A percentile compares a stretch with the other conserved stretches of the same genome.
phyloP scores from a whole-genome alignment of 2,797 vertebrate genomes.

The Amniataba percoides region DNA sequence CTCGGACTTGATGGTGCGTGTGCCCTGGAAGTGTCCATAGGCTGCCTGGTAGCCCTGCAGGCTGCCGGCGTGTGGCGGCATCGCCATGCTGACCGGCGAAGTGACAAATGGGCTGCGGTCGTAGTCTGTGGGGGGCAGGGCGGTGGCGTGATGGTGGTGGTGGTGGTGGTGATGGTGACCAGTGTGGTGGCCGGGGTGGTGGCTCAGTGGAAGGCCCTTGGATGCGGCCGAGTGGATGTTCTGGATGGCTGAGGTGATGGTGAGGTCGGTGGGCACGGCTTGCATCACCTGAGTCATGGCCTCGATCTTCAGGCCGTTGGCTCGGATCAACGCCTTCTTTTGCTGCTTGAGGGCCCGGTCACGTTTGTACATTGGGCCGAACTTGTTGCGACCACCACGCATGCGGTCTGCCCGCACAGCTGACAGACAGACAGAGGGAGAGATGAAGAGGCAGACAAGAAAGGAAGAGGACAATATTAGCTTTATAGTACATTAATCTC shows the following conservation, averaged over 20 bases:
- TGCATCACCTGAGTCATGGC: slow-evolving; percentile 99
- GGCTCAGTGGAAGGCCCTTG: slow-evolving; percentile 97
- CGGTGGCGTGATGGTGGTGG: slow-evolving; percentile 89
- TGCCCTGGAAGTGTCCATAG: slow-evolving; percentile 95
- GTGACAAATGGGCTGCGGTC: slow-evolving; percentile 98
- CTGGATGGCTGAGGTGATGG: slow-evolving; percentile 96
- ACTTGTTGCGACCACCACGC: slow-evolving; percentile 98
- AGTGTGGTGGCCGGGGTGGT: slow-evolving; percentile 87
- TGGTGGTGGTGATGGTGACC: slow-evolving; percentile 87
- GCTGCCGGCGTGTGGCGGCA: slow-evolving; percentile 93
- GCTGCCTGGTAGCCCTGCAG: slow-evolving; percentile 95
- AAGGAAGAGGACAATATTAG: slow-evolving; percentile 42
- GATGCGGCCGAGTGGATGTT: slow-evolving; percentile 95
- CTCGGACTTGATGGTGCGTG: slow-evolving; percentile 97
- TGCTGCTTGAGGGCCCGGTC: slow-evolving; percentile 98
- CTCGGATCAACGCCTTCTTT: slow-evolving; percentile 98
- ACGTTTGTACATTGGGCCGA: slow-evolving; percentile 99
- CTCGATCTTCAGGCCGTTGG: slow-evolving; percentile 97
- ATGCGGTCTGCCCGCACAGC: slow-evolving; percentile 98
- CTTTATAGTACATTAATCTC: neutral
- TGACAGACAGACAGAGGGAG: slow-evolving; percentile 61
- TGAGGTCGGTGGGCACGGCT: slow-evolving; percentile 95
- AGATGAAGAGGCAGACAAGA: slow-evolving; percentile 40
- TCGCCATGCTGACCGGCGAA: slow-evolving; percentile 97
- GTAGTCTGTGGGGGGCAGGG: slow-evolving; percentile 96